These are phyloP conservation scores for Trichonephila clavata DNA, from an alignment of 1,140 invertebrate genomes.

Conservation along the genomic window DNA sequence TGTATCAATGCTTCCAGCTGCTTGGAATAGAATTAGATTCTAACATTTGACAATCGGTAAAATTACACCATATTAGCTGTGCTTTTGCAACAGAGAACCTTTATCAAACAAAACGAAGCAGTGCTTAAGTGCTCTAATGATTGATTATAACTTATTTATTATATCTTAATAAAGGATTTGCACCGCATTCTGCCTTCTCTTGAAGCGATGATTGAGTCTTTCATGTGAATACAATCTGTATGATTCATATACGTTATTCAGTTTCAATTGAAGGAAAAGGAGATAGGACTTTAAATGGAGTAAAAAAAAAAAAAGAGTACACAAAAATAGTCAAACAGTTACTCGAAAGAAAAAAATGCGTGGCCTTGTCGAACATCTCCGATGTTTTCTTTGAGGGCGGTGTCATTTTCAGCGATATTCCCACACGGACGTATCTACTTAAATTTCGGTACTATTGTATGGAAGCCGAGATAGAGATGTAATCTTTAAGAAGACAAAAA, in stretches of 20 bases:
- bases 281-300: background rate
- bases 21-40: too few relatives aligned
- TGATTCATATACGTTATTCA: background rate
- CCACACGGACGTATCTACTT: background rate
- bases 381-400: constrained; percentile 3
- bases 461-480: background rate
- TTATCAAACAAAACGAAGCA: background rate
- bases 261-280: background rate
- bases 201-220: background rate
- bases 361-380: background rate
- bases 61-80: background rate
- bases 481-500: background rate
- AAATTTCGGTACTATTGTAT: background rate
- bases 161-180: background rate
- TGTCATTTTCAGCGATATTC: background rate
- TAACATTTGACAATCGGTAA: too few relatives aligned
- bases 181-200: background rate
- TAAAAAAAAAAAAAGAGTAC: background rate
- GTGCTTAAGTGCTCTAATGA: background rate
- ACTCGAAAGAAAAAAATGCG: background rate
- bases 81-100: background rate
- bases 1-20: too few relatives aligned
- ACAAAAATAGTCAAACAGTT: background rate
- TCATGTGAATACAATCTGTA: background rate
- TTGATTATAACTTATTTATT: background rate